phyloP scores from a whole-genome alignment of 2,113 vertebrate species.

The Pyxicephalus adspersus region DNA sequence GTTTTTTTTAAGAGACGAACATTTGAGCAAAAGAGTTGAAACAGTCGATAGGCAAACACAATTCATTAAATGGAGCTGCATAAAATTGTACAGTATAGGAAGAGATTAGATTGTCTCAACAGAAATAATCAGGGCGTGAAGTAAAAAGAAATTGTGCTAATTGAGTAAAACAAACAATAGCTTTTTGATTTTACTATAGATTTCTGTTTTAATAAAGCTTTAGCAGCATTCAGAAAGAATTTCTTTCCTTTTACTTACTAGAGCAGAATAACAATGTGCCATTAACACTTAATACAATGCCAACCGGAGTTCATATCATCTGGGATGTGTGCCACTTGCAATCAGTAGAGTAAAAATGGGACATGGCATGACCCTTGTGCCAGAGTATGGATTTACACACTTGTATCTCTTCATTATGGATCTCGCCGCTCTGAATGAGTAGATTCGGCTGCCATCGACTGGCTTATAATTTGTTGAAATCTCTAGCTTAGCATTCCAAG shows the following conservation, averaged over 20 bases:
- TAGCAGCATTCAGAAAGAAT: neutral
- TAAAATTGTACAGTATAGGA: conserved; percentile 9
- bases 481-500: neutral
- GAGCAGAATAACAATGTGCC: conserved; percentile 9
- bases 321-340: conserved; percentile 44
- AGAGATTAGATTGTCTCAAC: neutral
- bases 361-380: conserved; percentile 14
- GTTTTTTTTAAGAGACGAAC: conserved; percentile 27
- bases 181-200: conserved; percentile 47
- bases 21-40: neutral
- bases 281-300: conserved; percentile 31
- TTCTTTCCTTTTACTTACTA: neutral
- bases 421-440: neutral
- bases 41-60: neutral
- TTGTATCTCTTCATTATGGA: conserved; percentile 19
- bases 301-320: conserved; percentile 16
- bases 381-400: conserved; percentile 17
- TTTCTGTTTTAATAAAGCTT: conserved; percentile 27
- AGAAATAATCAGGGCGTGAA: conserved; percentile 44
- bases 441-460: neutral
- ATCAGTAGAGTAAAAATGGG: conserved; percentile 29
- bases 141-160: conserved; percentile 32
- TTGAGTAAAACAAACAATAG: conserved; percentile 42
- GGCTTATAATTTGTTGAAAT: neutral
- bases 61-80: neutral